phyloP scores from a whole-genome alignment of 2,113 vertebrate genomes.

The Clarias gariepinus region DNA sequence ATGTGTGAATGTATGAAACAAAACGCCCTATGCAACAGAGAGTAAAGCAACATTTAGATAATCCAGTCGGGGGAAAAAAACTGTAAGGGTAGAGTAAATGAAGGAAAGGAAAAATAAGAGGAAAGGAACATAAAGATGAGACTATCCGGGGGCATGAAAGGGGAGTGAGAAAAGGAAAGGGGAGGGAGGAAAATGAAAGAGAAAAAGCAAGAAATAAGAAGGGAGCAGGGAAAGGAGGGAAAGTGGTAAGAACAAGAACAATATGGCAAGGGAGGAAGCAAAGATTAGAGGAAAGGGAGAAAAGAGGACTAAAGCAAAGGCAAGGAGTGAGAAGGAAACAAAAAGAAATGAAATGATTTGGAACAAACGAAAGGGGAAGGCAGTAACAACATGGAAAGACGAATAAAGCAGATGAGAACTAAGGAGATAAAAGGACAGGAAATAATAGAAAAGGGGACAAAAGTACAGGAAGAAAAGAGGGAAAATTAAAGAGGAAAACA shows the following conservation, averaged over 20 bases:
- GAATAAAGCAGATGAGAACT: neutral
- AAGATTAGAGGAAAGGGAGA: neutral
- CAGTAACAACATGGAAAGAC: no score
- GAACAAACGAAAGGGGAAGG: neutral
- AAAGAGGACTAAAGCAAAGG: no score
- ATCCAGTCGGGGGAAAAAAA: neutral
- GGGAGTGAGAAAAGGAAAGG: neutral
- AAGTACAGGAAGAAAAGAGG: neutral
- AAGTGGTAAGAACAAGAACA: neutral
- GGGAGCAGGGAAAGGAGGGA: neutral
- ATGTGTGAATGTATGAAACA: neutral
- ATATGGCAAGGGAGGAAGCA: no score
- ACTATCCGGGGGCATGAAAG: neutral
- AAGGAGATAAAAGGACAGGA: neutral
- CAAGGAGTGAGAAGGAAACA: neutral
- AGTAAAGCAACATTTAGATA: neutral
- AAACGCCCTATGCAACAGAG: neutral
- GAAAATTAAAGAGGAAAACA: neutral
- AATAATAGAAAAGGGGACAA: neutral
- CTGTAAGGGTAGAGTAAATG: neutral
- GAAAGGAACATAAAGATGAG: neutral
- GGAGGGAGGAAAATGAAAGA: neutral
- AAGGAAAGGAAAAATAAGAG: neutral
- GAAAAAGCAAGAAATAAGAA: neutral
- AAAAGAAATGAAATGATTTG: neutral